Evolutionary conservation across 2,797 vertebrate genomes (phyloP), one percentile per base, ranked within the genome.

Genomic region (Rhinogobio ventralis): DNA sequence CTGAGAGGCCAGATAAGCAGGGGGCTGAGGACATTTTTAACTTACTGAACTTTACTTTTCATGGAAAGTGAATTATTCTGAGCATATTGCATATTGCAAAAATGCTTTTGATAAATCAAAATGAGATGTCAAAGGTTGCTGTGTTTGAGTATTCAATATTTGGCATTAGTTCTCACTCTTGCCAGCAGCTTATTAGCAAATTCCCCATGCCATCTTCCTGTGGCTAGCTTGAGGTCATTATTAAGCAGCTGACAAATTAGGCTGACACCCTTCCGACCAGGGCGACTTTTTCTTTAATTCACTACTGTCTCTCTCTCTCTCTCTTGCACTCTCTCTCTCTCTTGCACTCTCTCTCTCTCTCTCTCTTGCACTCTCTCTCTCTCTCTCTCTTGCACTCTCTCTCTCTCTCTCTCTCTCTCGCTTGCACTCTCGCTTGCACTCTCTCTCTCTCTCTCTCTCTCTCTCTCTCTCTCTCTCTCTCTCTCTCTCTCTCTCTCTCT

Each of bases 201-300:
- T 82, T 79, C 79, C 72, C 79, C 64, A 82, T 82, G 72, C 79
- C 79, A 77, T 82, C 77, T 84, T 78, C 42, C 69, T 86, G 73
- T 69, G 75, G 68, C 79, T 76, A 72, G 75, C 76, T 75, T 86
- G 60, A 85, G 82, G 79, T 79, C 79, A 71, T 84, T 46, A 79
- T 83, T 79, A 81, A 64, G 51, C 78, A 72, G 75, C 86, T 84
- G 82, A 86, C 81, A 81, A 84, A 87, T 87, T 68, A 81, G 77
- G 71, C 76, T 69, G 74, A 81, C 77, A 81, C 82, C 82, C 55
- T 74, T 42, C 81, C 51, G 3, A 64, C 55, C 71, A 85, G 62
- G 57, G 81, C 84, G 69, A 69, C 81, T 66, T 42, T 85, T 81
- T 69, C 80, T 82, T n/a, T 49, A 49, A 20, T 83, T 55, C n/a